These are phyloP conservation scores for Aepyceros melampus DNA, from an alignment of 2,113 vertebrate species.

Conservation along the genomic window DNA sequence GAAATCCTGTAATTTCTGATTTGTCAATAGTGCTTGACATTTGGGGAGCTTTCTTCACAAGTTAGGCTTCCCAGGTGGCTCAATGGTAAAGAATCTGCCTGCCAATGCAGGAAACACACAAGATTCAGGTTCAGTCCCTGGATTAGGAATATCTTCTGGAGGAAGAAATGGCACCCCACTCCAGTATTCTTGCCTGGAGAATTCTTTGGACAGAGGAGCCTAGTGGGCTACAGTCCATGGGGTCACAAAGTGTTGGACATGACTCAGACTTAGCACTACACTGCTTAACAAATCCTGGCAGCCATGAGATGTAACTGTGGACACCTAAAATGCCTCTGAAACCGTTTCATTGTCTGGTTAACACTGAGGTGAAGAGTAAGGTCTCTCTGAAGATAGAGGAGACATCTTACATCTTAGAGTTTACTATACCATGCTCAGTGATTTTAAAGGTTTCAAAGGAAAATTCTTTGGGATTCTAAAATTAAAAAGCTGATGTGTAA, in stretches of 20 bases:
- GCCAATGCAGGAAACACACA: not conserved
- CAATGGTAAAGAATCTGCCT: not conserved
- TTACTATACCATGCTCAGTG: not conserved
- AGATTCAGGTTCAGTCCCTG: not conserved
- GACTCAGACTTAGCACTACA: not conserved
- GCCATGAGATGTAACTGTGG: not conserved
- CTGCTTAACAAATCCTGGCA: not conserved
- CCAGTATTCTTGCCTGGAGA: not conserved
- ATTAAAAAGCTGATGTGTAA: not conserved
- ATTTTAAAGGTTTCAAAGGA: not conserved
- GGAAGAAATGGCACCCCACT: not conserved
- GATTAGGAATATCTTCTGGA: not conserved
- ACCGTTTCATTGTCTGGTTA: not conserved
- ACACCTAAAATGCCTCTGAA: slow-evolving; percentile 15
- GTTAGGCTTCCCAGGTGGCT: not conserved
- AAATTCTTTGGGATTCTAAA: not conserved
- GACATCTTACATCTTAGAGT: not conserved
- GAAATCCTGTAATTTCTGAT: slow-evolving; percentile 63
- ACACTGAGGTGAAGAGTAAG: not conserved
- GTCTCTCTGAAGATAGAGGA: not conserved
- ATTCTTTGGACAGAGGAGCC: not conserved
- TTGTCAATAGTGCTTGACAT: slow-evolving; percentile 56
- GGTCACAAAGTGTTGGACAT: not conserved
- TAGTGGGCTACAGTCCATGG: not conserved
- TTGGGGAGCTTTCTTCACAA: not conserved